Conservation (phyloP, 1,140 invertebrate genomes). For the Ips nitidus region DNA sequence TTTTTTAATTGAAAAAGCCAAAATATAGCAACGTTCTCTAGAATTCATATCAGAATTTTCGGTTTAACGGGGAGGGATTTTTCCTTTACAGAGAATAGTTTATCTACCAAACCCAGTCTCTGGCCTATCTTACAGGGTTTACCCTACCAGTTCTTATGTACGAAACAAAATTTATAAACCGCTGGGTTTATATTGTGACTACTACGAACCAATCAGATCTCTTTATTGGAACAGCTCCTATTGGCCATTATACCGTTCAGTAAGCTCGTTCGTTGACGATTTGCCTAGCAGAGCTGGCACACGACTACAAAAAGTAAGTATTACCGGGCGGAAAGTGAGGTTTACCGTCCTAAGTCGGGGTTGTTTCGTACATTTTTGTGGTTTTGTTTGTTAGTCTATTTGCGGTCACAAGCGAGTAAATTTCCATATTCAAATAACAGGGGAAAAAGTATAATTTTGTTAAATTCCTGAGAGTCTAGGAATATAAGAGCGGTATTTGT, state of each 20-base stretch:
- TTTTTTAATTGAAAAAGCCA: too few species aligned
- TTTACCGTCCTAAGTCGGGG: too few species aligned
- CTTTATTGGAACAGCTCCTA: slow-evolving; percentile 39
- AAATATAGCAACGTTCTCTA: too few species aligned
- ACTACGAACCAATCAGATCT: slow-evolving; percentile 38
- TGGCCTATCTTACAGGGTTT: slow-evolving; percentile 31
- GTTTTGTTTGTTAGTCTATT: too few species aligned
- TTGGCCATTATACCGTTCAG: slow-evolving; percentile 37
- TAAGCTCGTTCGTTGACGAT: slow-evolving; percentile 30
- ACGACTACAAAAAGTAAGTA: slow-evolving; percentile 38
- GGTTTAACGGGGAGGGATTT: background rate
- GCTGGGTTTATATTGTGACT: slow-evolving; percentile 39
- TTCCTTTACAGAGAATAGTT: slow-evolving; percentile 43
- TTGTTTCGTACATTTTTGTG: too few species aligned
- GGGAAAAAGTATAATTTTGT: too few species aligned
- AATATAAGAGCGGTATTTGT: too few species aligned
- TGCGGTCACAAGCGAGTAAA: too few species aligned
- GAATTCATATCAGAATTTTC: too few species aligned
- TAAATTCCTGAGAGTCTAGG: too few species aligned
- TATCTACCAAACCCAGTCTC: slow-evolving; percentile 38
- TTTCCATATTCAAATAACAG: too few species aligned
- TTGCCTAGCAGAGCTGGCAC: slow-evolving; percentile 22
- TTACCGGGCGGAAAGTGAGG: background rate
- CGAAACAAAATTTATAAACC: slow-evolving; percentile 40
- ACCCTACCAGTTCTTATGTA: slow-evolving; percentile 33